phyloP scores from a whole-genome alignment of 2,888 invertebrate species.

The Pristionchus arcanus region DNA sequence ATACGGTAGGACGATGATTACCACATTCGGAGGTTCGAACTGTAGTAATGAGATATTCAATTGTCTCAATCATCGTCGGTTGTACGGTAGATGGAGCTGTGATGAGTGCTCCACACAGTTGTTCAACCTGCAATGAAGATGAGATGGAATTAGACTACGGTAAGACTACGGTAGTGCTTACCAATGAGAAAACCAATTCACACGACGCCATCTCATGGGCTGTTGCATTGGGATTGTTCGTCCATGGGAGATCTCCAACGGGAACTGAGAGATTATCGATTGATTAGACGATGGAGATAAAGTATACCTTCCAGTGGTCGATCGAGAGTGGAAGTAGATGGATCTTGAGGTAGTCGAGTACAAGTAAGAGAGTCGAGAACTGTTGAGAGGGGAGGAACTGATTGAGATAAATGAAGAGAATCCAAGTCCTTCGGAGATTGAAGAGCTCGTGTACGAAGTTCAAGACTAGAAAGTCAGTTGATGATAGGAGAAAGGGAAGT shows the following conservation, averaged over 20 bases:
- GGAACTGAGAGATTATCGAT: conserved; percentile 58
- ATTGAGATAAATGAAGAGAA: conserved; percentile 42
- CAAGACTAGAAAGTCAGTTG: conserved; percentile 35
- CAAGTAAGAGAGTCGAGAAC: conserved; percentile 57
- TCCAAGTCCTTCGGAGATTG: not conserved
- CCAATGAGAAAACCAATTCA: conserved; percentile 66
- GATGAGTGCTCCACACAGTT: conserved; percentile 66
- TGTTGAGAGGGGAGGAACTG: conserved; percentile 59
- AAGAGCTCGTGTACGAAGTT: conserved; percentile 45
- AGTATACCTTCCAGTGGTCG: conserved; percentile 53
- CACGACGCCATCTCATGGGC: conserved; percentile 64
- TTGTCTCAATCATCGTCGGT: conserved; percentile 64
- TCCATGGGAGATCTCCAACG: conserved; percentile 66
- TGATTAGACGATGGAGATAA: not conserved
- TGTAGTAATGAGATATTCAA: conserved; percentile 63
- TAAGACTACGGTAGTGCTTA: conserved; percentile 43
- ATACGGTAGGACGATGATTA: conserved; percentile 52
- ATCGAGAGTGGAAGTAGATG: conserved; percentile 50
- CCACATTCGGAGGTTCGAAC: conserved; percentile 62
- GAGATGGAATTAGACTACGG: not conserved
- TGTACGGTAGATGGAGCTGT: conserved; percentile 65
- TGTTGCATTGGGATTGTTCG: not conserved
- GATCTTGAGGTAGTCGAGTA: conserved; percentile 51
- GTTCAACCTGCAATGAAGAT: conserved; percentile 59
- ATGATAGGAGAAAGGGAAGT: not conserved